phyloP scores from a whole-genome alignment of 2,888 invertebrate genomes.

The Rhagophthalmus giganteus region DNA sequence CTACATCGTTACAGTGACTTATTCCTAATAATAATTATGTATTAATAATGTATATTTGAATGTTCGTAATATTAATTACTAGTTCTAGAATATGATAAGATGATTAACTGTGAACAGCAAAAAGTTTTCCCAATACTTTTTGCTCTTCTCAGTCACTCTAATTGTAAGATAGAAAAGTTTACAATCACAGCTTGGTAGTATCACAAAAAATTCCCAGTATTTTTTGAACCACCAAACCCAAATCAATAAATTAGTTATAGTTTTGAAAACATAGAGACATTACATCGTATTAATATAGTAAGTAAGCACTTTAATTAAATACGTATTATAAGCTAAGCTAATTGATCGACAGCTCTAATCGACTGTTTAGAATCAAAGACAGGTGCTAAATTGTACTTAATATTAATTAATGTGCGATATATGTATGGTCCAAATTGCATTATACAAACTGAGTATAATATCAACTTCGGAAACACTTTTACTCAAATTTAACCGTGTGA shows the following conservation, averaged over 20 bases:
- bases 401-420: slow-evolving; percentile 21
- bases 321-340: slow-evolving; percentile 22
- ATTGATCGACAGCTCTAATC: slow-evolving; percentile 16
- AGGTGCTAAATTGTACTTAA: slow-evolving; percentile 15
- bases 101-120: slow-evolving; percentile 42
- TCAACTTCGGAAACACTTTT: slow-evolving; percentile 16
- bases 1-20: not conserved
- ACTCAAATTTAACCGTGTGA: slow-evolving; percentile 39
- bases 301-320: slow-evolving; percentile 4
- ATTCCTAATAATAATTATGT: slow-evolving; percentile 1
- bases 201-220: slow-evolving; percentile 57
- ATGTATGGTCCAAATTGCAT: slow-evolving; percentile 17
- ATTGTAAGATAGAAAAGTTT: slow-evolving; percentile 39
- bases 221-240: slow-evolving; percentile 56
- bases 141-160: slow-evolving; percentile 43
- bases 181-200: slow-evolving; percentile 56
- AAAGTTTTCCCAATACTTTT: slow-evolving; percentile 56
- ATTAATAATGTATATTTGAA: slow-evolving; percentile 14
- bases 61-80: slow-evolving; percentile 16
- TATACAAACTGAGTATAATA: slow-evolving; percentile 16
- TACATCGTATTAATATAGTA: slow-evolving; percentile 5
- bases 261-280: slow-evolving; percentile 23
- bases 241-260: slow-evolving; percentile 36
- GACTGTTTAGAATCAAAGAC: slow-evolving; percentile 16
- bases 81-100: slow-evolving; percentile 24